These are phyloP conservation scores for Clistopyga incitator DNA, from an alignment of 2,888 invertebrate genomes.

Conservation along the genomic window DNA sequence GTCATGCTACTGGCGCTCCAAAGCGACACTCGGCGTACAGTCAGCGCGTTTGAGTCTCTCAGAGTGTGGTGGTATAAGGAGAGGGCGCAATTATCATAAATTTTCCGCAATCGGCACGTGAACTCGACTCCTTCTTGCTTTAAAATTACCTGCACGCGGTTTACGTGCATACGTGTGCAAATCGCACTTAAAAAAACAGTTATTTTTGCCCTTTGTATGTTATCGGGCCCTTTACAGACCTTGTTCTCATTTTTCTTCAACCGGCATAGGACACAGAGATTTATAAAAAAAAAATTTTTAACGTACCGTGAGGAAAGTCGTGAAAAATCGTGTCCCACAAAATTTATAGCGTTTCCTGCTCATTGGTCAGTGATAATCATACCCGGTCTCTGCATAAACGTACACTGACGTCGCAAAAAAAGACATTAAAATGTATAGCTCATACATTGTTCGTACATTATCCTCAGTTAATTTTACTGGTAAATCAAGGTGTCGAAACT, in stretches of 20 bases:
- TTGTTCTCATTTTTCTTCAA: background rate
- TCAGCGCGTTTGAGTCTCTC: constrained; percentile 65
- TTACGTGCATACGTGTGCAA: constrained; percentile 66
- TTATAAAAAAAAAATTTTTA: background rate
- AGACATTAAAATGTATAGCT: background rate
- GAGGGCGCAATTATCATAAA: constrained; percentile 80
- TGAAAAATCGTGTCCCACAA: constrained; percentile 15
- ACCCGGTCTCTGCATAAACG: background rate
- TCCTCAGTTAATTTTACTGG: background rate
- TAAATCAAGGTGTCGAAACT: background rate
- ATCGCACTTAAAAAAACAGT: constrained; percentile 64
- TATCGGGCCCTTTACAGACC: background rate
- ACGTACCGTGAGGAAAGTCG: background rate
- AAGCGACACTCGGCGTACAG: constrained; percentile 21
- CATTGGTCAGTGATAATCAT: background rate
- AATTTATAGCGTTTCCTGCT: background rate
- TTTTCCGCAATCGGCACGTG: constrained; percentile 77
- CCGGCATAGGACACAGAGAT: background rate
- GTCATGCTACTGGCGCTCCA: constrained; percentile 38
- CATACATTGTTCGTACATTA: background rate
- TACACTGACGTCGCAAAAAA: background rate
- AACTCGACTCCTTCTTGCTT: constrained; percentile 8
- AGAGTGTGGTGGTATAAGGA: constrained; percentile 60
- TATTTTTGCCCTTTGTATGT: constrained; percentile 1
- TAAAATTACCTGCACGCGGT: constrained; percentile 31